Base-by-base conservation (phyloP, 2,113 vertebrate genomes). In the Elgaria multicarinata region DNA sequence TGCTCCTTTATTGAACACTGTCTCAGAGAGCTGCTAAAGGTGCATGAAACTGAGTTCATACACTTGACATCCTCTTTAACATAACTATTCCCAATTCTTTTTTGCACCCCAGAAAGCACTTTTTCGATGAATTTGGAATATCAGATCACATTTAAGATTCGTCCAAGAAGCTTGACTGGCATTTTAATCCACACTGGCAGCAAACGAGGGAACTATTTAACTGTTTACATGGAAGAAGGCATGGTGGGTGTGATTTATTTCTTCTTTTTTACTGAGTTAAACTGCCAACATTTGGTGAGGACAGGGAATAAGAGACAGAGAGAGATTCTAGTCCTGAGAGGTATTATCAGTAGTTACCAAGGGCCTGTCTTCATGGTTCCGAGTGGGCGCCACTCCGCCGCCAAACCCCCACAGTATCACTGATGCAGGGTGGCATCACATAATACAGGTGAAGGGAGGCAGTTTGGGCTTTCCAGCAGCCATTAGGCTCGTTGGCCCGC, bases 211-310 rank as follows among this genome's bases (percentile, higher is more conserved):
- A 96, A 95, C 88, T 97, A 97, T 88, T 92, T 99, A 93, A 98
- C 94, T 44, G 44, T 99, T 67, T 99, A 98, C 91, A 97, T 98
- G 97, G 96, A 97, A 85, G 92, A 86, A 81, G 98, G 98, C 95
- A 97, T 98, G 98, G 99, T 99, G 81, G 90, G 97, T 89, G 42
- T 20, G 72, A 42, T 0, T 76, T 82, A n/a, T 24, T 67, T 33
- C 0, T 75, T 71, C 42, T 22, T 67, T 55, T 18, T 36, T 2
- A 74, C 85, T 36, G 71, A 91, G 81, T 10, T 88, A 10, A 5
- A 20, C 6, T 87, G 46, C 66, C 39, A 24, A 24, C 64, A 76
- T 75, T 42, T 69, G 62, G n/a, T 67, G 44, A 39, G 3, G 46
- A 26, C 2, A 13, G 26, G 62, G 14, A 66, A 55, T 62, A 22